A percentile compares a stretch with the other conserved stretches of the same genome.
Conservation (phyloP, 2,888 invertebrate species). For the Lasioglossum oenotherae region DNA sequence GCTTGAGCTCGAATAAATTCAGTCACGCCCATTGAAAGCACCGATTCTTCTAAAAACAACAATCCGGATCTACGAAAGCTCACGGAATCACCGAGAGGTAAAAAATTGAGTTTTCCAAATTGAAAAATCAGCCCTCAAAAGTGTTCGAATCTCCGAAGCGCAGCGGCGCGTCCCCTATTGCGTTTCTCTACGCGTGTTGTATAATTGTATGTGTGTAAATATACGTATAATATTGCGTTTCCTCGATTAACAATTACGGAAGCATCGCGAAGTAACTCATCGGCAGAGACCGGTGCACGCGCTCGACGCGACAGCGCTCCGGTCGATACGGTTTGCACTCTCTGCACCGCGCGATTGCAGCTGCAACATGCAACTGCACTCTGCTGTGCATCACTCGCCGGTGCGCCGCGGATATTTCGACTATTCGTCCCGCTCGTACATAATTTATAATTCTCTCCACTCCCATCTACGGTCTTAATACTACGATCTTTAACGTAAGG, state of each 20-base stretch:
- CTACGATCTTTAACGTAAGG: constrained; percentile 80
- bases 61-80: not conserved
- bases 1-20: not conserved
- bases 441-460: constrained; percentile 26
- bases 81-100: not conserved
- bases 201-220: constrained; percentile 34
- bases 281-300: constrained; percentile 13
- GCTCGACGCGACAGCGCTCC: not conserved
- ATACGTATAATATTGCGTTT: constrained; percentile 55
- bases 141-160: not conserved
- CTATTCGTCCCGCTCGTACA: constrained; percentile 1
- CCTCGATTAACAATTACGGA: constrained; percentile 58
- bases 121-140: not conserved
- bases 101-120: not conserved
- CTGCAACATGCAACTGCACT: not conserved
- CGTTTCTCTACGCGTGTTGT: constrained; percentile 46
- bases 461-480: constrained; percentile 64
- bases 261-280: constrained; percentile 53
- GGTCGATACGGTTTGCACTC: not conserved
- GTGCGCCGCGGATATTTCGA: constrained; percentile 7
- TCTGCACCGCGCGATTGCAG: not conserved
- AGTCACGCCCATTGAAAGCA: not conserved
- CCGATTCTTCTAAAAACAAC: not conserved
- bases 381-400: not conserved
- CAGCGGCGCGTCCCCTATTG: constrained; percentile 24